Evolutionary conservation across 2,113 vertebrate species (phyloP).

Genomic region (Chrysochloris asiatica): DNA sequence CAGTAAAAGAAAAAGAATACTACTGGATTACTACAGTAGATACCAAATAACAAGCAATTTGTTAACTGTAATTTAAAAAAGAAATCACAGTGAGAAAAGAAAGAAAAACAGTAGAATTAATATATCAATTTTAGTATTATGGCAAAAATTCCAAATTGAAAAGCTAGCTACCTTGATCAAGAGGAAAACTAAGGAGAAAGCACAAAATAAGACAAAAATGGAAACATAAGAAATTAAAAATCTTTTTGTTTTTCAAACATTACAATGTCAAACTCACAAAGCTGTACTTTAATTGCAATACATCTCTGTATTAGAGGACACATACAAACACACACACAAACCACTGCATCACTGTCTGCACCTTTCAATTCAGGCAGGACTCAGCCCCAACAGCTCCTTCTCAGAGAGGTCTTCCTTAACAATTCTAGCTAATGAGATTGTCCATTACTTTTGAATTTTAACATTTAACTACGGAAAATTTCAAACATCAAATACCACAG

Average conservation of each 20-base stretch:
- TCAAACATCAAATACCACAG: not conserved
- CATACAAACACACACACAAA: not conserved
- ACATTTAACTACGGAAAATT: not conserved
- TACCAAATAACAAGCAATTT: not conserved
- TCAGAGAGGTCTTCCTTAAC: not conserved
- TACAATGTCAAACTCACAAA: constrained; percentile 1
- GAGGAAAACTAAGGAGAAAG: not conserved
- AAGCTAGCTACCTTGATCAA: not conserved
- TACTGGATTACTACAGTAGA: not conserved
- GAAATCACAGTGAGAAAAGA: not conserved
- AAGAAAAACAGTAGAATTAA: not conserved
- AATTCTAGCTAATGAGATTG: not conserved
- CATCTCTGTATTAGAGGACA: not conserved
- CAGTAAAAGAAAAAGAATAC: not conserved
- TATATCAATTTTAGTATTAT: not conserved
- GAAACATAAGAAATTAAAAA: not conserved
- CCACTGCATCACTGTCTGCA: not conserved
- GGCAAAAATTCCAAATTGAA: not conserved
- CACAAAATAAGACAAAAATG: not conserved
- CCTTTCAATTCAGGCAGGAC: not conserved
- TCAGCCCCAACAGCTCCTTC: not conserved
- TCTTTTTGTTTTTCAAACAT: constrained; percentile 1
- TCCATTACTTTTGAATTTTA: not conserved
- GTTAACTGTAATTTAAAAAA: not conserved
- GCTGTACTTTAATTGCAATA: not conserved